Evolutionary conservation across 1,140 invertebrate species (phyloP), one percentile per base, ranked within the genome.

Genomic region (Trichonephila clavata): DNA sequence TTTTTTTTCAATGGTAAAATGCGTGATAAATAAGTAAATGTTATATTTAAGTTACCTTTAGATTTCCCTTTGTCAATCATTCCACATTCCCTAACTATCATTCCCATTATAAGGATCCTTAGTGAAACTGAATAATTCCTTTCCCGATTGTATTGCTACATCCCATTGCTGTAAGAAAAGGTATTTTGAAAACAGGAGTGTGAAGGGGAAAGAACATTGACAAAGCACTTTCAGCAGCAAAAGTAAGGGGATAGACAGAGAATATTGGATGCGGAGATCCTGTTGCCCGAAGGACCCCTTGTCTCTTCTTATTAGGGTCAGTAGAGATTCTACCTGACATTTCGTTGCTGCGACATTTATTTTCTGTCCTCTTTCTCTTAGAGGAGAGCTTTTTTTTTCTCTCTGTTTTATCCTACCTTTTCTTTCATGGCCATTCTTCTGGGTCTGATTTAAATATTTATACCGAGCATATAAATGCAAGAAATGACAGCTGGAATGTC

Each of bases 251-350:
- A 63, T 83, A 93, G 92, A 88, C 27, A 39, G 86, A 63, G 86
- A 87, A 93, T 87, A 88, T 87, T 87, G 86, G 86, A 87, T 87
- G 65, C 84, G 43, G 65, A 63, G 91, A 92, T 92, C 91, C 43
- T 63, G 92, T 88, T 88, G 92, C 92, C 92, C 92, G 50, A 20
- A 93, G 92, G 92, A 92, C 90, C 86, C 61, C 84, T 93, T 93
- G 92, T 93, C 92, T 27, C 92, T 71, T 93, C 92, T 93, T 93
- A 93, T 93, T 93, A 93, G 68, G 92, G 92, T 93, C 92, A 88
- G 68, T 32, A n/a, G 71, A 93, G 84, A 93, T 93, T 88, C 86
- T n/a, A 87, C 92, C 92, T 93, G 92, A 93, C 92, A 88, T 77
- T 92, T 92, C 90, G 43, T 50, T 39, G 50, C 57, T 27, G 90